phyloP scores from a whole-genome alignment of 2,797 vertebrate genomes.

The Mycteria americana region DNA sequence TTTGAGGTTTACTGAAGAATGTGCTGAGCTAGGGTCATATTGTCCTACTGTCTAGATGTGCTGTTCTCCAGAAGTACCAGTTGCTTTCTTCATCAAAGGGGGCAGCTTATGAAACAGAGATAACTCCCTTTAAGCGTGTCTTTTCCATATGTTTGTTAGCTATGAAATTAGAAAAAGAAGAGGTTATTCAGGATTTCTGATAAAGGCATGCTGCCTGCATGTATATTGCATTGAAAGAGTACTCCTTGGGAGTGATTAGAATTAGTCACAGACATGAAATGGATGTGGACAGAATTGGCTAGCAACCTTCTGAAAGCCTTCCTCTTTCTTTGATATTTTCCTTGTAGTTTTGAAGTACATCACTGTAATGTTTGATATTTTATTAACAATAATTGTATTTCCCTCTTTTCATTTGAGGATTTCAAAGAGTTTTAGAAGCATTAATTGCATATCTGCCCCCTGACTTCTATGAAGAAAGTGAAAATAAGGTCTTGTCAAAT shows the following conservation, averaged over 20 bases:
- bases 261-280: conserved; percentile 1
- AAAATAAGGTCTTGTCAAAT: conserved; percentile 10
- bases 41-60: background rate
- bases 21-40: background rate
- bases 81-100: background rate
- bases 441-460: conserved; percentile 7
- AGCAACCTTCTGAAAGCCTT: background rate
- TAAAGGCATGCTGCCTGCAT: background rate
- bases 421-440: conserved; percentile 17
- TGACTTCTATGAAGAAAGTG: background rate
- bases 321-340: conserved; percentile 19
- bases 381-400: conserved; percentile 37
- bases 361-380: conserved; percentile 10
- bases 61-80: background rate
- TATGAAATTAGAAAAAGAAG: background rate
- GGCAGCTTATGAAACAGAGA: background rate
- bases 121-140: background rate
- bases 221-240: background rate
- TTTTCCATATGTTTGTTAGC: background rate
- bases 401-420: background rate
- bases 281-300: background rate
- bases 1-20: background rate
- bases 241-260: background rate
- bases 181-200: background rate
- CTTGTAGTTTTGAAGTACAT: conserved; percentile 23